Evolutionary conservation across 1,140 invertebrate species (phyloP).

Genomic region (Aricia agestis): DNA sequence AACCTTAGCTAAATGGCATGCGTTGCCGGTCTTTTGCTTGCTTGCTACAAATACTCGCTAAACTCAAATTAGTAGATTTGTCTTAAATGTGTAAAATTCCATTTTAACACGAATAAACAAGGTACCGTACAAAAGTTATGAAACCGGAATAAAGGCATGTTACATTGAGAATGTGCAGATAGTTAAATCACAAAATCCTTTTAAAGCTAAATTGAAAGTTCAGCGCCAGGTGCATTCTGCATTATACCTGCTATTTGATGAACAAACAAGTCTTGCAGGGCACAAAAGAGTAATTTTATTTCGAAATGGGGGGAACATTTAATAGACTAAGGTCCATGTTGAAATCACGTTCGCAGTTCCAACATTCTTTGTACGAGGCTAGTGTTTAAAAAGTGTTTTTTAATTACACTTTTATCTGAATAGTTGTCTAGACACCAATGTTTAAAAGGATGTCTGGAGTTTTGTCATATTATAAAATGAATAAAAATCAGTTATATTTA

Average conservation of each 20-base stretch:
- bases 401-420: slow-evolving; percentile 6
- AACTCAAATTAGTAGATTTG: too few species aligned
- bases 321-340: slow-evolving; percentile 11
- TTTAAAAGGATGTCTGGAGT: background rate
- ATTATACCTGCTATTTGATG: slow-evolving; percentile 15
- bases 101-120: too few species aligned
- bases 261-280: background rate
- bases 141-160: background rate
- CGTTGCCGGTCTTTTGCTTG: too few species aligned
- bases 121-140: background rate
- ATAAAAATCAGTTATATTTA: too few species aligned
- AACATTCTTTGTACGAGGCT: background rate
- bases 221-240: slow-evolving; percentile 12
- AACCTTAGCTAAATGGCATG: too few species aligned
- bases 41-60: too few species aligned
- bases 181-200: slow-evolving; percentile 28
- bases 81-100: too few species aligned
- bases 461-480: background rate
- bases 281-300: slow-evolving; percentile 14
- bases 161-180: slow-evolving; percentile 16
- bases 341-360: background rate
- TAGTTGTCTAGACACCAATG: background rate
- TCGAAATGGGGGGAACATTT: background rate
- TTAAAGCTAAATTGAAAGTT: slow-evolving; percentile 28
- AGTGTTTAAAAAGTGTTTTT: slow-evolving; percentile 7